Conservation (phyloP, 2,113 vertebrate species). For the Pavo muticus region DNA sequence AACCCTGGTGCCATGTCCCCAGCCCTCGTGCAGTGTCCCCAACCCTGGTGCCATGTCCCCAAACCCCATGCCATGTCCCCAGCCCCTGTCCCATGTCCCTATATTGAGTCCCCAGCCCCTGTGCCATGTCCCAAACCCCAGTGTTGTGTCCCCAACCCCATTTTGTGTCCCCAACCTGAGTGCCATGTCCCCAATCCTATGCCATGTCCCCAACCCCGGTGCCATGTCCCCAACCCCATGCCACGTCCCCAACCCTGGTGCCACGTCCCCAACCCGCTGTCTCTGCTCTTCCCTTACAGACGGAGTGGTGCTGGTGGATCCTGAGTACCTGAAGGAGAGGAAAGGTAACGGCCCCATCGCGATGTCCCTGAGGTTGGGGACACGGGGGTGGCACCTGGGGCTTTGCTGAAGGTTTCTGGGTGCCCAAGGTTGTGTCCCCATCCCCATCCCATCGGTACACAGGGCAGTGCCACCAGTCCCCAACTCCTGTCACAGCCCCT, state of each 20-base stretch:
- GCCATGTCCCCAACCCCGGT: no score
- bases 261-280: not conserved
- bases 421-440: not conserved
- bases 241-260: no score
- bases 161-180: no score
- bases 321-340: slow-evolving; percentile 95
- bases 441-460: not conserved
- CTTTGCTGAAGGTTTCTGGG: not conserved
- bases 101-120: no score
- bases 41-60: no score
- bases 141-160: not conserved
- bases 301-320: slow-evolving; percentile 94
- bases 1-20: no score
- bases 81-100: not conserved
- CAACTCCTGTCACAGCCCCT: not conserved
- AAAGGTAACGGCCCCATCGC: slow-evolving; percentile 82
- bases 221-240: no score
- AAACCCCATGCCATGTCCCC: not conserved
- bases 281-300: slow-evolving; percentile 76
- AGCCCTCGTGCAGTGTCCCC: no score
- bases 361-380: not conserved
- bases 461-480: not conserved
- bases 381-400: not conserved
- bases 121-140: not conserved
- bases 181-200: no score